Evolutionary conservation across 1,140 invertebrate species (phyloP).

Genomic region (Trypoxylus dichotomus): DNA sequence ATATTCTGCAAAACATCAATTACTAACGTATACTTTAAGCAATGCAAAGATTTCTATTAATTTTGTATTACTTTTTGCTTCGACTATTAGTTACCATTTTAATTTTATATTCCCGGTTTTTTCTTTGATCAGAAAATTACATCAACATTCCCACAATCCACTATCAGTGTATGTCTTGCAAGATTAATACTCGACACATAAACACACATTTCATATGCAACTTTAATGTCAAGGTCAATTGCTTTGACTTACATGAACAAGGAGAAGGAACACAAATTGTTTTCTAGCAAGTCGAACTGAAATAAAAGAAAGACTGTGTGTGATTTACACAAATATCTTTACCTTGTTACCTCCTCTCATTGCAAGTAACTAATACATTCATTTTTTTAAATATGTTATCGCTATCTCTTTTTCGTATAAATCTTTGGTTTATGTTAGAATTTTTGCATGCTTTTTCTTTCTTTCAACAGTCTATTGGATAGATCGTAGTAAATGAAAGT

Average conservation of each 20-base stretch:
- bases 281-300: not conserved
- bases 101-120: too few relatives aligned
- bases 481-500: not conserved
- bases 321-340: not conserved
- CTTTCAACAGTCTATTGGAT: not conserved
- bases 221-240: constrained; percentile 19
- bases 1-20: too few relatives aligned
- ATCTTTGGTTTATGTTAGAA: not conserved
- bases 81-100: too few relatives aligned
- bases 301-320: not conserved
- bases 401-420: not conserved
- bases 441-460: not conserved
- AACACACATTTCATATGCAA: constrained; percentile 6
- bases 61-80: too few relatives aligned
- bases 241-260: not conserved
- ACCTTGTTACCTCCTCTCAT: not conserved
- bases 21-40: too few relatives aligned
- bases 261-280: not conserved
- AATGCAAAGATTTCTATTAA: too few relatives aligned
- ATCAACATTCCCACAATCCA: not conserved
- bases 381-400: not conserved
- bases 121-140: not conserved
- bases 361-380: not conserved
- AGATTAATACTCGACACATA: constrained; percentile 5
- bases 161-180: not conserved